These are phyloP conservation scores for Musca vetustissima DNA, from an alignment of 1,140 invertebrate genomes.

Conservation along the genomic window DNA sequence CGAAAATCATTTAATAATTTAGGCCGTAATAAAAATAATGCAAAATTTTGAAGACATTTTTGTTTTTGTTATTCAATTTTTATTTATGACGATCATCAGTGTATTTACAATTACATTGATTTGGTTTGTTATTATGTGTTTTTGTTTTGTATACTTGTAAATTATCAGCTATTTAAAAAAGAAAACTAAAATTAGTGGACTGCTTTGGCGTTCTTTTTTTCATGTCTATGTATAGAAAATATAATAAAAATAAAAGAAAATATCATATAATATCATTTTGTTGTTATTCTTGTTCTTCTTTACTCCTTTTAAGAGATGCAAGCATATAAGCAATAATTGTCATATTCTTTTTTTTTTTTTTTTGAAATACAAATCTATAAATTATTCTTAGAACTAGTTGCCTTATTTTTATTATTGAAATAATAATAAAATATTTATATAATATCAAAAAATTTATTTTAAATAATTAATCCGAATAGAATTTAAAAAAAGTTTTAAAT, in stretches of 20 bases:
- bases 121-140: background rate
- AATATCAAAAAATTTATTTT: no score
- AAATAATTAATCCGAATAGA: no score
- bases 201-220: constrained; percentile 3
- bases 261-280: no score
- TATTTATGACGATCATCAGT: constrained; percentile 10
- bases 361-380: background rate
- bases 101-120: constrained; percentile 11
- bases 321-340: background rate
- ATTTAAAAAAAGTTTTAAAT: no score
- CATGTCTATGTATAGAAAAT: background rate
- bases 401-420: background rate
- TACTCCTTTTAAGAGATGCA: background rate
- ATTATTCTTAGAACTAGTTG: background rate
- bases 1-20: no score
- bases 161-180: constrained; percentile 4
- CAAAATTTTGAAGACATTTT: background rate
- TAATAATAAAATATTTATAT: no score
- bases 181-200: constrained; percentile 19
- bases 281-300: no score
- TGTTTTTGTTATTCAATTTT: constrained; percentile 5
- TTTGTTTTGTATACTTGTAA: no score
- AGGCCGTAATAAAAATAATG: no score
- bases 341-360: no score
- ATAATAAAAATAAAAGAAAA: background rate